These are phyloP conservation scores for Abramis brama DNA, from an alignment of 2,113 vertebrate genomes.

Conservation along the genomic window DNA sequence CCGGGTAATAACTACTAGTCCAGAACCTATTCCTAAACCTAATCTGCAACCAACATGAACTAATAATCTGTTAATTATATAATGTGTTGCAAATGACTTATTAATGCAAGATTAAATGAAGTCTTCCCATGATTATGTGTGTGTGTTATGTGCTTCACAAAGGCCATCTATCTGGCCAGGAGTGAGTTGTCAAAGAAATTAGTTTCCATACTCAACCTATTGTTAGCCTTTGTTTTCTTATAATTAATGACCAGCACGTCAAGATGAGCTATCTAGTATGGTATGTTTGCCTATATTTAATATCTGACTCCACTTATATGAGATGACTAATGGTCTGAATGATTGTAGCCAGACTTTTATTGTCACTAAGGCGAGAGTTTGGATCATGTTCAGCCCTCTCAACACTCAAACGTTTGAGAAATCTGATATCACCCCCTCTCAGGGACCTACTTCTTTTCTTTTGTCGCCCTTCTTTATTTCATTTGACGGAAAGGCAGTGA, in stretches of 20 bases:
- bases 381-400: conserved; percentile 52
- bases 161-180: conserved; percentile 13
- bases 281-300: conserved; percentile 31
- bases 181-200: conserved; percentile 30
- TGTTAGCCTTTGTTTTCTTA: not conserved
- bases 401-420: conserved; percentile 51
- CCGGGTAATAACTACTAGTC: no score
- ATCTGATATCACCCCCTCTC: conserved; percentile 58
- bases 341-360: conserved; percentile 43
- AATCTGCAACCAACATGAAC: no score
- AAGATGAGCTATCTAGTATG: conserved; percentile 8
- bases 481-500: conserved; percentile 56
- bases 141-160: not conserved
- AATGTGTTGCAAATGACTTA: not conserved
- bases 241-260: conserved; percentile 9
- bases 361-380: conserved; percentile 43
- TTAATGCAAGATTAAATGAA: not conserved
- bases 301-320: conserved; percentile 7
- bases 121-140: not conserved
- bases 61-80: not conserved
- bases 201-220: not conserved
- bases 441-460: conserved; percentile 47
- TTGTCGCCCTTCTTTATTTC: conserved; percentile 55
- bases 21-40: no score
- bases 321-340: conserved; percentile 42